These are phyloP conservation scores for Drusus annulatus DNA, from an alignment of 1,140 invertebrate genomes.

Conservation along the genomic window DNA sequence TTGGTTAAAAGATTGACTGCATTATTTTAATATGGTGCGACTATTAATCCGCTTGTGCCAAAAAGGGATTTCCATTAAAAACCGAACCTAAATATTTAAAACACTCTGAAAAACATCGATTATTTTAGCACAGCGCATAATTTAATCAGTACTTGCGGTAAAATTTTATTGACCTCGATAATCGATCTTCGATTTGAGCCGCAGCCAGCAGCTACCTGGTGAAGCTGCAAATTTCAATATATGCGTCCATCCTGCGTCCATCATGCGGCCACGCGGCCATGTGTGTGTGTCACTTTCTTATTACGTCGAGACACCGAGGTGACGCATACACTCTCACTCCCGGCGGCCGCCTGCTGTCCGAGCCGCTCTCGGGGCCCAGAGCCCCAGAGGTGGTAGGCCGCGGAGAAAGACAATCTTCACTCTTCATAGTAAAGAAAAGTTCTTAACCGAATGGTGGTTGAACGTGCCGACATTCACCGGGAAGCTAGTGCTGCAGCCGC, in stretches of 20 bases:
- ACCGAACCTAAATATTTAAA: no score
- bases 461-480: conserved; percentile 45
- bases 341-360: background rate
- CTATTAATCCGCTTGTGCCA: no score
- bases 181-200: no score
- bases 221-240: no score
- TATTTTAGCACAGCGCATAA: no score
- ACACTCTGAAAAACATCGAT: no score
- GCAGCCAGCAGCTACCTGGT: no score
- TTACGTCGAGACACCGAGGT: conserved; percentile 16
- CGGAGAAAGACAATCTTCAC: conserved; percentile 37
- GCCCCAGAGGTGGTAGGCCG: conserved; percentile 29
- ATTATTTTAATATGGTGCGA: no score
- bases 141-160: no score
- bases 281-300: conserved; percentile 42
- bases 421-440: conserved; percentile 44
- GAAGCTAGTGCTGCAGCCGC: conserved; percentile 35
- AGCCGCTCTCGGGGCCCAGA: background rate
- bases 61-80: no score
- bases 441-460: conserved; percentile 48
- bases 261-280: background rate
- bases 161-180: no score
- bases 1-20: no score
- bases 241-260: background rate
- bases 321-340: background rate